These are phyloP conservation scores for Acropternis orthonyx DNA, from an alignment of 2,797 vertebrate genomes.

Conservation along the genomic window DNA sequence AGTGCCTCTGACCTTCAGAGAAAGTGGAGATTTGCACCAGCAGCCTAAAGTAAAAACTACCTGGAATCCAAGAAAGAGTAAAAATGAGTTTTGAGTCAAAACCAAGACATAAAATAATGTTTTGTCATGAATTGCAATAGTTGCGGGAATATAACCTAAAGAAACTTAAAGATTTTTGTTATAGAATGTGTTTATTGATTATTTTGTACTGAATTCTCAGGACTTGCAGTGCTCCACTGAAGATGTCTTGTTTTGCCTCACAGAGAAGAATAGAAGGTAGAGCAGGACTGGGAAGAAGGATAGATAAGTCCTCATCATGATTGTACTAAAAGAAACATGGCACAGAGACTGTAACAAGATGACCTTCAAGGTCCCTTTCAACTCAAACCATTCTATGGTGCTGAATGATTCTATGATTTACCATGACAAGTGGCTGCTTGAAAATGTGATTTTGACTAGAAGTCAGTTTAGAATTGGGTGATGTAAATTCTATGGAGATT, in stretches of 20 bases:
- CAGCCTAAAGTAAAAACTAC: not conserved
- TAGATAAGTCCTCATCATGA: not conserved
- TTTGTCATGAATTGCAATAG: not conserved
- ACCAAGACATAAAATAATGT: not conserved
- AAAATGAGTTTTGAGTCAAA: not conserved
- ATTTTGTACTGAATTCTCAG: not conserved
- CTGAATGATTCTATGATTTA: not conserved
- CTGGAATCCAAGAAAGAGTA: not conserved
- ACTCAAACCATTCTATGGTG: not conserved
- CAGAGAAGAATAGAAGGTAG: not conserved
- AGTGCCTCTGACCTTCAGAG: not conserved
- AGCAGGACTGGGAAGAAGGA: not conserved
- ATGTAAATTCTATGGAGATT: not conserved
- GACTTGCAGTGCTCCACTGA: not conserved
- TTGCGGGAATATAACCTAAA: not conserved
- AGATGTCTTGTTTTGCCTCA: not conserved
- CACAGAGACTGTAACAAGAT: fast-evolving
- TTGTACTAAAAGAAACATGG: not conserved
- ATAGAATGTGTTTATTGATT: not conserved
- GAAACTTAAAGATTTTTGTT: not conserved
- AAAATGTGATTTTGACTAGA: not conserved
- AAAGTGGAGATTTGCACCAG: not conserved
- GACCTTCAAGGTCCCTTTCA: not conserved
- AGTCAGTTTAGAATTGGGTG: not conserved
- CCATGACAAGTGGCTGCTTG: not conserved